phyloP scores from a whole-genome alignment of 1,140 invertebrate species.

The Dolichoris vasculosae region DNA sequence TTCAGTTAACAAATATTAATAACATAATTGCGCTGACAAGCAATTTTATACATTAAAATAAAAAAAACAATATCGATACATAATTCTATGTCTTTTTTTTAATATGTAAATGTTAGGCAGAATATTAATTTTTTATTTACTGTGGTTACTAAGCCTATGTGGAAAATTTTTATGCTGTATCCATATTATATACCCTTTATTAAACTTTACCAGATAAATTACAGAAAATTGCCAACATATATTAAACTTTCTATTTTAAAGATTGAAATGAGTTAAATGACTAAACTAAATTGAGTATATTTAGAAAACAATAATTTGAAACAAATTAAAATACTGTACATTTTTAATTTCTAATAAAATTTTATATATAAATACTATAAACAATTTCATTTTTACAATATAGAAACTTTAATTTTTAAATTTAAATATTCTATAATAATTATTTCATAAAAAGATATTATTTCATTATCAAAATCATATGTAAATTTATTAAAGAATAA shows the following conservation, averaged over 20 bases:
- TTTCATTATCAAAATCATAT: no score
- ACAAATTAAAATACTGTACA: no score
- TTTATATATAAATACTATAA: no score
- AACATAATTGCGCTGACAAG: neutral
- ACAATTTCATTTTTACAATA: no score
- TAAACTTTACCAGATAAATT: neutral
- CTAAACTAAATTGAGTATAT: no score
- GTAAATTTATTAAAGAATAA: no score
- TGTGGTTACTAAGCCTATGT: neutral
- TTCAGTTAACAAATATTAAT: neutral
- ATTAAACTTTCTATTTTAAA: neutral
- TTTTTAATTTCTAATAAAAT: no score
- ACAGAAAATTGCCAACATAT: neutral
- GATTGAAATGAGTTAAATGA: neutral
- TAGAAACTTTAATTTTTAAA: no score
- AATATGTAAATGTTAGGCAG: neutral
- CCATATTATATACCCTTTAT: neutral
- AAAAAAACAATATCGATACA: conserved; percentile 4
- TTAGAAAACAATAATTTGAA: no score
- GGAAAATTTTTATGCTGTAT: neutral
- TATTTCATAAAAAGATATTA: no score
- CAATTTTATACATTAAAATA: neutral
- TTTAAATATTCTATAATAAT: no score
- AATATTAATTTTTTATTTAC: neutral
- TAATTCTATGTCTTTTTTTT: neutral